Evolutionary conservation across 2,113 vertebrate species (phyloP).

Genomic region (Mormyrus lacerda): DNA sequence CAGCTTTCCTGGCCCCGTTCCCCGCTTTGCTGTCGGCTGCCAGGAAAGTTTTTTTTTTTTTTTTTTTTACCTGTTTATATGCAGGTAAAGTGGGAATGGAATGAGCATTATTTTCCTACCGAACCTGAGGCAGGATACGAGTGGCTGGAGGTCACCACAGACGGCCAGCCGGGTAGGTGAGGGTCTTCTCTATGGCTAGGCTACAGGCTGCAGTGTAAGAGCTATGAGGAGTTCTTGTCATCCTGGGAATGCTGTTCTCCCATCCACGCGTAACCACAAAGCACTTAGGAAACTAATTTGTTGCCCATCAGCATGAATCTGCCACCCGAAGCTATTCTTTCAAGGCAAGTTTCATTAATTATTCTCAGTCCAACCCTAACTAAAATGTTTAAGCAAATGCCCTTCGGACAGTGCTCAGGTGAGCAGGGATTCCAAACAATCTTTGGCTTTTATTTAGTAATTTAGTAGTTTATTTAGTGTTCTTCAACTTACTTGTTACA

Average conservation of each 20-base stretch:
- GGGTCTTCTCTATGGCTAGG: conserved; percentile 32
- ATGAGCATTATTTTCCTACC: conserved; percentile 53
- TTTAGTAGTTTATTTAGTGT: too few relatives aligned
- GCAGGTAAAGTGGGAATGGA: conserved; percentile 58
- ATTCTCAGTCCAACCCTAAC: conserved; percentile 5
- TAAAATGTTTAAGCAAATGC: neutral
- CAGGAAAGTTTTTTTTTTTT: conserved; percentile 52
- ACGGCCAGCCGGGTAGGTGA: conserved; percentile 32
- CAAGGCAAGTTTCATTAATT: conserved; percentile 28
- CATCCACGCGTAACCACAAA: conserved; percentile 40
- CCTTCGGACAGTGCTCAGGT: neutral
- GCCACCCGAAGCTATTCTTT: conserved; percentile 19
- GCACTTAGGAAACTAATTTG: conserved; percentile 40
- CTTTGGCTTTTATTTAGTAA: neutral
- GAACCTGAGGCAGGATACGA: conserved; percentile 48
- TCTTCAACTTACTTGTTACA: neutral
- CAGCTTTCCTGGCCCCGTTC: conserved; percentile 55
- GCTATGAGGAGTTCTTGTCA: conserved; percentile 33
- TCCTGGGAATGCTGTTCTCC: conserved; percentile 25
- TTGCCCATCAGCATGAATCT: conserved; percentile 38
- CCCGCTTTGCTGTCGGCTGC: conserved; percentile 31
- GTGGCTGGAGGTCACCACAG: conserved; percentile 44
- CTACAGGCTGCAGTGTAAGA: conserved; percentile 21
- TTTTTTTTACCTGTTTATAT: conserved; percentile 52
- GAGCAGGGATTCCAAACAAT: neutral